Evolutionary conservation across 2,797 vertebrate species (phyloP).

Genomic region (Centroberyx gerrardi): DNA sequence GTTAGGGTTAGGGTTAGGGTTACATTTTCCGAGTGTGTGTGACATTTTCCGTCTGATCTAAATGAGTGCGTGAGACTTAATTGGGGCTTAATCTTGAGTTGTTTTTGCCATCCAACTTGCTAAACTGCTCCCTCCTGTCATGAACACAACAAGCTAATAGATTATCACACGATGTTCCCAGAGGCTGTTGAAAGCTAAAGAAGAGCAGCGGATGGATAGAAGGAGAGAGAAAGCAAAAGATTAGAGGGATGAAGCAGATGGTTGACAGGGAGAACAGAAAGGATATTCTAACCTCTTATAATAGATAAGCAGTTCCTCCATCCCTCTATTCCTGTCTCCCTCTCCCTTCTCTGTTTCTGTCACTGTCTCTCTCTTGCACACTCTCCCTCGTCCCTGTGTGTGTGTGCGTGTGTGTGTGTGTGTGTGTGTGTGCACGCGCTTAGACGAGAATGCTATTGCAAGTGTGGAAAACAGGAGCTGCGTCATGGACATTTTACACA

Average conservation of each 20-base stretch:
- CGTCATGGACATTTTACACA: constrained; percentile 63
- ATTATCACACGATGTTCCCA: constrained; percentile 37
- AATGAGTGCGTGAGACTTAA: constrained; percentile 35
- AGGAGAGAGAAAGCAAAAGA: constrained; percentile 19
- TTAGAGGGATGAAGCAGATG: constrained; percentile 62
- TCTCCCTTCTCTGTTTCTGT: constrained; percentile 23
- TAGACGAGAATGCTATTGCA: constrained; percentile 38
- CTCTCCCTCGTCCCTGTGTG: background rate
- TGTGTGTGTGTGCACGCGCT: constrained; percentile 1
- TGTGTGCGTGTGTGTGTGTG: background rate
- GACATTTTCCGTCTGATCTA: constrained; percentile 48
- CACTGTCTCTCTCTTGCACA: constrained; percentile 23
- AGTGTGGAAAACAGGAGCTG: constrained; percentile 62
- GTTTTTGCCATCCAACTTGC: background rate
- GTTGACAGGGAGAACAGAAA: constrained; percentile 49
- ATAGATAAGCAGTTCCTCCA: constrained; percentile 3
- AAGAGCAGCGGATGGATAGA: constrained; percentile 21
- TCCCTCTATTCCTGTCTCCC: constrained; percentile 26
- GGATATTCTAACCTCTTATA: constrained; percentile 22
- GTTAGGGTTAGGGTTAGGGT: too few species aligned
- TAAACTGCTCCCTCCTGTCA: constrained; percentile 42
- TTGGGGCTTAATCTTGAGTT: constrained; percentile 20
- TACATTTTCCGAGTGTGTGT: too few species aligned
- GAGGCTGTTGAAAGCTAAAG: constrained; percentile 49
- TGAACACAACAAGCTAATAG: constrained; percentile 53